Conservation (phyloP, 2,888 invertebrate genomes). For the Chymomyza caudatula region DNA sequence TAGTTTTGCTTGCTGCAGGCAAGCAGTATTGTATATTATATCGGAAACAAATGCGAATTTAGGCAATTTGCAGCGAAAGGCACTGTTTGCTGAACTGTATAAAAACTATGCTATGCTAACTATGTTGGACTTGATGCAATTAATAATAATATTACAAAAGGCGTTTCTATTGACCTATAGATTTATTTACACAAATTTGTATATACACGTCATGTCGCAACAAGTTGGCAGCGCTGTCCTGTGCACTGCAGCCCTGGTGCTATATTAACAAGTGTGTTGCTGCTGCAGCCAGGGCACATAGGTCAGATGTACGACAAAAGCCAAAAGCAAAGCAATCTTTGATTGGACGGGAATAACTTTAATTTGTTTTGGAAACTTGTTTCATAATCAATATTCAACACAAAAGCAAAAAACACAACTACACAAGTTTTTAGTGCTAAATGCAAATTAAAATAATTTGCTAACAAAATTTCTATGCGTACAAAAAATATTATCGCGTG, state of each 20-base stretch:
- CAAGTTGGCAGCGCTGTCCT: constrained; percentile 44
- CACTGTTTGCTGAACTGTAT: too few relatives aligned
- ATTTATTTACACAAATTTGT: not conserved
- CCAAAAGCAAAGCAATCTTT: constrained; percentile 16
- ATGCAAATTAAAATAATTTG: constrained; percentile 12
- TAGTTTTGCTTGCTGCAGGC: too few relatives aligned
- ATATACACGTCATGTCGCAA: constrained; percentile 48
- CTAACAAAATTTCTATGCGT: constrained; percentile 43
- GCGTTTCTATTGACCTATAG: too few relatives aligned
- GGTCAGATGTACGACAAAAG: not conserved
- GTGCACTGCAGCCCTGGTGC: constrained; percentile 48
- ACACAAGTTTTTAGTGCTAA: constrained; percentile 18
- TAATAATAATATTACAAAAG: too few relatives aligned
- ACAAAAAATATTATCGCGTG: constrained; percentile 11
- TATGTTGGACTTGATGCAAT: too few relatives aligned
- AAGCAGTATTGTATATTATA: too few relatives aligned
- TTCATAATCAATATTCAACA: constrained; percentile 61
- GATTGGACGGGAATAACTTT: constrained; percentile 45
- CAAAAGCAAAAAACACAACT: not conserved
- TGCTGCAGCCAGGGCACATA: not conserved
- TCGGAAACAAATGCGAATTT: too few relatives aligned
- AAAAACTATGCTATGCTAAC: too few relatives aligned
- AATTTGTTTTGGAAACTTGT: constrained; percentile 45
- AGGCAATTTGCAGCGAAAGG: too few relatives aligned
- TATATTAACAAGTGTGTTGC: constrained; percentile 55